phyloP scores from a whole-genome alignment of 1,140 invertebrate species.

The Xylocopa sonorina region DNA sequence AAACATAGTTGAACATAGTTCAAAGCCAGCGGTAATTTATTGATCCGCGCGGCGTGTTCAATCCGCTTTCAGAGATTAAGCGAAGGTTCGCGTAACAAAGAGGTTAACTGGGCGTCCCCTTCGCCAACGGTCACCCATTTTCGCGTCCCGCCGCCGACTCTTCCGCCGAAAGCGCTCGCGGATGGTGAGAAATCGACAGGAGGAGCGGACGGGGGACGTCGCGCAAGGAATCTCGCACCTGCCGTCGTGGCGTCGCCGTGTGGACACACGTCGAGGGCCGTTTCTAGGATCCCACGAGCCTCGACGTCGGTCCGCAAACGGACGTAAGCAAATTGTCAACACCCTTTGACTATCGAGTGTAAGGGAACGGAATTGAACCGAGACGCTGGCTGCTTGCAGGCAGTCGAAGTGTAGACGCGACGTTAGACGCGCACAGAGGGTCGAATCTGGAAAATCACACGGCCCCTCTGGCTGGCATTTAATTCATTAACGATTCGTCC shows the following conservation, averaged over 20 bases:
- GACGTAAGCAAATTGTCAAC: conserved; percentile 56
- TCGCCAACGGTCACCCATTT: too few relatives aligned
- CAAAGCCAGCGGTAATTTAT: conserved; percentile 52
- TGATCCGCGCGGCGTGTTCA: conserved; percentile 45
- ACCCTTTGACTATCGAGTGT: conserved; percentile 53
- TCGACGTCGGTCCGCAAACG: conserved; percentile 35
- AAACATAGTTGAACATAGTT: conserved; percentile 37
- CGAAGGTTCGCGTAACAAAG: conserved; percentile 24
- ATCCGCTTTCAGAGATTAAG: conserved; percentile 43
- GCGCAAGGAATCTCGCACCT: conserved; percentile 6
- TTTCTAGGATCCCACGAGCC: conserved; percentile 11
- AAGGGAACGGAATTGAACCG: conserved; percentile 43
- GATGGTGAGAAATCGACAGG: neutral
- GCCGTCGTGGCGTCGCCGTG: neutral
- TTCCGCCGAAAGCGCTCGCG: neutral
- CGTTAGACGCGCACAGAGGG: neutral
- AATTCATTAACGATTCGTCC: conserved; percentile 33
- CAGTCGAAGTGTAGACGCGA: neutral
- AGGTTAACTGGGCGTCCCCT: neutral
- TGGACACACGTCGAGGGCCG: neutral
- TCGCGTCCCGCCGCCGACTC: neutral
- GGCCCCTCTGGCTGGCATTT: conserved; percentile 20
- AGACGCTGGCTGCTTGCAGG: neutral
- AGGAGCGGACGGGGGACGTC: neutral
- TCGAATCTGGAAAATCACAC: conserved; percentile 37